Evolutionary conservation across 2,797 vertebrate species (phyloP).

Genomic region (Mormyrops attenuatus): DNA sequence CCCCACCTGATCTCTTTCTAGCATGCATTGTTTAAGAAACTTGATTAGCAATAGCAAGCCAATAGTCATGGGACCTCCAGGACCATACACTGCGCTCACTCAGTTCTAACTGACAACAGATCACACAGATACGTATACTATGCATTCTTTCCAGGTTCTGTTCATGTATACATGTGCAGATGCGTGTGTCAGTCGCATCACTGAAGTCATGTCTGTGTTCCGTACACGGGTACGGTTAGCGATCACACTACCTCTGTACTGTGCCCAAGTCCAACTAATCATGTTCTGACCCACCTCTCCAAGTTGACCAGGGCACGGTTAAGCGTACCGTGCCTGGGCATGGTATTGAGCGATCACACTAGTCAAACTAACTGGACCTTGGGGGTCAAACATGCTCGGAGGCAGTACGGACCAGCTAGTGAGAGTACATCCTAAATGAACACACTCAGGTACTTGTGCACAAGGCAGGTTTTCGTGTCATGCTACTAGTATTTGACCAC

Average conservation of each 20-base stretch:
- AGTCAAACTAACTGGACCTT: too few relatives aligned
- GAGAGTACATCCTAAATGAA: too few relatives aligned
- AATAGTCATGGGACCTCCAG: not conserved
- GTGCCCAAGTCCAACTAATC: not conserved
- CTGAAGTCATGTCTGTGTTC: not conserved
- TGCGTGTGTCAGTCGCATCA: not conserved
- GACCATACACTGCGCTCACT: not conserved
- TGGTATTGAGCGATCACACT: not conserved
- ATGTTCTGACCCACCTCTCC: not conserved
- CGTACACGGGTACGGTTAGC: not conserved
- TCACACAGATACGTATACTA: not conserved
- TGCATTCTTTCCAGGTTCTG: not conserved
- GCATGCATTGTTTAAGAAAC: not conserved
- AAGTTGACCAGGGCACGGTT: not conserved
- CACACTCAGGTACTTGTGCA: too few relatives aligned
- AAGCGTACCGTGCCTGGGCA: not conserved
- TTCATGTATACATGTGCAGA: not conserved
- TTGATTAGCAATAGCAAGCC: not conserved
- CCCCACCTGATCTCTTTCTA: not conserved
- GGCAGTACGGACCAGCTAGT: too few relatives aligned
- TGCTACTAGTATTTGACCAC: too few relatives aligned
- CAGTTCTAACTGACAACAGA: not conserved
- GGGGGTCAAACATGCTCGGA: too few relatives aligned
- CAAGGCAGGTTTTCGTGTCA: too few relatives aligned
- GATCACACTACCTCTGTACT: not conserved